Evolutionary conservation across 2,113 vertebrate genomes (phyloP).

Genomic region (Leucopsar rothschildi): DNA sequence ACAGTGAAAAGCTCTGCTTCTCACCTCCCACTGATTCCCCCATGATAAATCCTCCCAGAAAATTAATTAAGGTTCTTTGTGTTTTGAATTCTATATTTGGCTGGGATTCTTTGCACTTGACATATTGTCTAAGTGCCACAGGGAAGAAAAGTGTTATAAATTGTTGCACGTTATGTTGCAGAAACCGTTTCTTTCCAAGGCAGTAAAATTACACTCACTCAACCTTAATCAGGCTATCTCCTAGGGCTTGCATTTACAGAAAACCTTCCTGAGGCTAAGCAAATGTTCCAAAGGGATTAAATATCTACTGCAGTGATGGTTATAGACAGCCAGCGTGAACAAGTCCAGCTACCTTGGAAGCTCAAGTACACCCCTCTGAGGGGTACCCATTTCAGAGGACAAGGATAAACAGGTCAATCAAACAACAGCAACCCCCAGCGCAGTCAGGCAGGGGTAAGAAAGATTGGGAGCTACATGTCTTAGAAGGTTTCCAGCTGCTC

Average conservation of each 20-base stretch:
- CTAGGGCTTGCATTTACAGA: neutral
- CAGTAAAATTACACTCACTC: neutral
- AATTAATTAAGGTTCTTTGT: neutral
- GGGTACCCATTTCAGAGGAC: neutral
- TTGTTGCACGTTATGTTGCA: neutral
- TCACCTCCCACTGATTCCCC: neutral
- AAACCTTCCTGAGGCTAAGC: neutral
- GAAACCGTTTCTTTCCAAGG: neutral
- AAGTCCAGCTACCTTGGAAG: neutral
- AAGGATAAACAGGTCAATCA: neutral
- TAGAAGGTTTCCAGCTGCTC: neutral
- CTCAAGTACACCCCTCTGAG: neutral
- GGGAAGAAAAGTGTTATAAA: neutral
- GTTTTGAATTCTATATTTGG: neutral
- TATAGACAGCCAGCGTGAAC: neutral
- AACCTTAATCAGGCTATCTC: neutral
- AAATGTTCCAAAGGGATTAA: neutral
- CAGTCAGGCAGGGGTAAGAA: neutral
- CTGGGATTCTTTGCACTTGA: neutral
- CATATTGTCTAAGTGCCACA: neutral
- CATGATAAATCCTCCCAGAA: neutral
- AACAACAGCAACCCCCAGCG: fast-evolving
- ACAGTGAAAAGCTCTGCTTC: neutral
- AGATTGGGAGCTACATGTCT: neutral
- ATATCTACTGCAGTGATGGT: neutral